Base-by-base conservation (phyloP, 53 echinoderm and acorn worm genomes). In the Holothuria leucospilota region DNA sequence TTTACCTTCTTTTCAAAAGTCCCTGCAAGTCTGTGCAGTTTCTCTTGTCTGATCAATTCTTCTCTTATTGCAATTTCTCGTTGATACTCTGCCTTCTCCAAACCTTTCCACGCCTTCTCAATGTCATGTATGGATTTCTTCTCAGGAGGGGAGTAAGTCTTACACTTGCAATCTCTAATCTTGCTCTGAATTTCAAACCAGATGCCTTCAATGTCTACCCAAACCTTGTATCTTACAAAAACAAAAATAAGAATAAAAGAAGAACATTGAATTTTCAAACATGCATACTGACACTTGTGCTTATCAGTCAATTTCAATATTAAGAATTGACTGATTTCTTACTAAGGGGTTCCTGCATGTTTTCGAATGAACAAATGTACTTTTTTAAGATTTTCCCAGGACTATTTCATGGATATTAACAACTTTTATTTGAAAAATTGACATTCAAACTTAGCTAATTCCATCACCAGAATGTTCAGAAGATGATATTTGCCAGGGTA, bases 161-260 rank as follows among this genome's bases (percentile, higher is more conserved):
- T 86, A 20, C 89, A 84, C 39, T 88, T 84, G 46, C 91, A 91
- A 41, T 86, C 95, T 26, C 90, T 63, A 20, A 90, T 86, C 82
- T 93, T 90, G 67, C 93, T 93, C 52, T 93, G 93, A 1, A 97
- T 87, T 77, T 86, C 89, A 68, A 97, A 95, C 70, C 91, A 77
- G n/a, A 93, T 93, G 53, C 88, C 98, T 85, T 97, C 98, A 29
- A 97, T 97, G 70, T 97, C 93, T 41, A 89, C 92, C 68, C 94
- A 80, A 51, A 94, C 96, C 25, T 83, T 90, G 78, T 96, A 97
- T 83, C 94, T 96, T 29, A 13, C 13, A 28, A 82, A 14, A 7
- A 24, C 39, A 26, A 78, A 3, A 29, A 13, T 59, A 89, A 39
- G 46, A 18, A 73, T 73, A 4, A 56, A 56, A 56, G 15, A 1